phyloP scores from a whole-genome alignment of 1,140 invertebrate genomes.

The Delia radicum region DNA sequence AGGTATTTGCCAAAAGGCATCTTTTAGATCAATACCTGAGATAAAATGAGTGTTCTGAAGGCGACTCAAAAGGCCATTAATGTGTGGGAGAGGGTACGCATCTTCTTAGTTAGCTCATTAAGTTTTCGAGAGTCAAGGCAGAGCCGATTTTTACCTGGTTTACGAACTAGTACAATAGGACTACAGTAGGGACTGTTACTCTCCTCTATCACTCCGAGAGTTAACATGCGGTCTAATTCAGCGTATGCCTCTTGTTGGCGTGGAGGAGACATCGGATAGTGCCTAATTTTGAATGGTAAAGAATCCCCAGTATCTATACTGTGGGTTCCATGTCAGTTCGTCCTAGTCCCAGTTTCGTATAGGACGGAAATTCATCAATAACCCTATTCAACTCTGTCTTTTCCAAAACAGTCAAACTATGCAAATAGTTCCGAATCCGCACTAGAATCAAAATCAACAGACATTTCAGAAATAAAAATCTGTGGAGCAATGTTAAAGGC shows the following conservation, averaged over 20 bases:
- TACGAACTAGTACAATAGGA: constrained; percentile 38
- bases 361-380: not conserved
- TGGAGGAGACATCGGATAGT: constrained; percentile 37
- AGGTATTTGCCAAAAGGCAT: constrained; percentile 50
- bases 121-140: not conserved
- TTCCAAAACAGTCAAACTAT: not conserved
- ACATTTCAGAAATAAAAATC: not conserved
- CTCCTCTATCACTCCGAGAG: not conserved
- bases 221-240: constrained; percentile 38
- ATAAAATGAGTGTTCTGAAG: constrained; percentile 31
- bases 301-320: constrained; percentile 37
- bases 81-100: constrained; percentile 34
- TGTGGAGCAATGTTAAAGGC: not conserved
- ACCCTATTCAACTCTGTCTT: not conserved
- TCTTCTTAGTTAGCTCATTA: not conserved
- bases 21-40: constrained; percentile 23
- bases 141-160: constrained; percentile 27
- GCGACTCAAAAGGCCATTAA: constrained; percentile 14
- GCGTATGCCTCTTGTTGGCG: constrained; percentile 27
- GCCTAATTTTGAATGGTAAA: constrained; percentile 36
- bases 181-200: not conserved
- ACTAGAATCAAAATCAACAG: not conserved
- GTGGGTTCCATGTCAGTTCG: constrained; percentile 27
- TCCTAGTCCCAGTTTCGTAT: not conserved
- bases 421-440: not conserved